phyloP scores from a whole-genome alignment of 92 coral and sea anemone genomes.

The Diadumene lineata region DNA sequence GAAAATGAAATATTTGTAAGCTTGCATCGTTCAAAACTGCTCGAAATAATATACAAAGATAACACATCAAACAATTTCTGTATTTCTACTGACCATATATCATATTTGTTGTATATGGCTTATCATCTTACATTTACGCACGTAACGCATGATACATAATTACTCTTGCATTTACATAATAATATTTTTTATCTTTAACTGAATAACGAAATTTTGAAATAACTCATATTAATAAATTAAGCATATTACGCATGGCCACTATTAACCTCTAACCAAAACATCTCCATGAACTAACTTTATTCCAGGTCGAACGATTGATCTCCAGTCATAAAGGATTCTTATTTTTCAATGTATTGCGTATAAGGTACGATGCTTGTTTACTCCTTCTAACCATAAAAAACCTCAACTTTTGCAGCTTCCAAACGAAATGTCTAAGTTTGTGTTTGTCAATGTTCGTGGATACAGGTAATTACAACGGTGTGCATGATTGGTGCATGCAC shows the following conservation, averaged over 20 bases:
- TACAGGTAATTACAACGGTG: constrained; percentile 26
- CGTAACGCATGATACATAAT: too few relatives aligned
- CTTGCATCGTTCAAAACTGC: constrained; percentile 10
- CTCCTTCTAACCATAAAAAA: constrained; percentile 14
- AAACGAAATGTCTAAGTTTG: constrained; percentile 34
- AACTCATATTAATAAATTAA: too few relatives aligned
- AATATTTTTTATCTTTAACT: too few relatives aligned
- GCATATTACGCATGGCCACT: constrained; percentile 12
- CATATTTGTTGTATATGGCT: too few relatives aligned
- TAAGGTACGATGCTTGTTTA: constrained; percentile 21
- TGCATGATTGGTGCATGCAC: neutral
- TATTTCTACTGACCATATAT: too few relatives aligned
- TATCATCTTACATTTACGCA: too few relatives aligned
- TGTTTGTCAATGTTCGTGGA: constrained; percentile 41
- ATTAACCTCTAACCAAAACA: constrained; percentile 30
- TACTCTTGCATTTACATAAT: too few relatives aligned
- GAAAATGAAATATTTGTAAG: neutral
- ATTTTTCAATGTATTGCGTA: constrained; percentile 44
- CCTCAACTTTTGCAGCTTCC: constrained; percentile 38
- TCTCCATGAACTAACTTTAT: constrained; percentile 28
- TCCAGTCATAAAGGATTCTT: constrained; percentile 47
- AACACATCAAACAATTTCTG: too few relatives aligned
- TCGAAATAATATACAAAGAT: too few relatives aligned
- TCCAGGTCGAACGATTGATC: constrained; percentile 49
- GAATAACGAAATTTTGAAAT: too few relatives aligned